phyloP scores from a whole-genome alignment of 2,888 invertebrate genomes.

The Limulus polyphemus region DNA sequence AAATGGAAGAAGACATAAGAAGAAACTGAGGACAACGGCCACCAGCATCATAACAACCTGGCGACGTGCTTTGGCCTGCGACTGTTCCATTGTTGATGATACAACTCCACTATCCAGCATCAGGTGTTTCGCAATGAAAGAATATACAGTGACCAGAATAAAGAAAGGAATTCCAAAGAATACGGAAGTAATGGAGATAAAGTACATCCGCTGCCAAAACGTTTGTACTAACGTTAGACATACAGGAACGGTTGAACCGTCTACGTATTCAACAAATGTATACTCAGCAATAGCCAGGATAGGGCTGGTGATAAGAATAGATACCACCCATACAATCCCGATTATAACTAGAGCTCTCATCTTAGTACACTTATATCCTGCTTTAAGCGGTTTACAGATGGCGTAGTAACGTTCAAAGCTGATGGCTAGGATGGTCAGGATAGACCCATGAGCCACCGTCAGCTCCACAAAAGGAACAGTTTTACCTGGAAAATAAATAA shows the following conservation, averaged over 20 bases:
- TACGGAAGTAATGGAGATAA: constrained; percentile 60
- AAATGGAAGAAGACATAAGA: constrained; percentile 77
- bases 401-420: constrained; percentile 79
- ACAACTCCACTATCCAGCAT: constrained; percentile 46
- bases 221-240: constrained; percentile 68
- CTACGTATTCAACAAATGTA: constrained; percentile 55
- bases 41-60: constrained; percentile 63
- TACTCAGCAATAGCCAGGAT: constrained; percentile 68
- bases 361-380: constrained; percentile 40
- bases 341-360: constrained; percentile 35
- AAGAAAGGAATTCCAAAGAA: constrained; percentile 76
- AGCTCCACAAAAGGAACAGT: constrained; percentile 83
- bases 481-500: constrained; percentile 52
- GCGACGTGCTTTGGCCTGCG: constrained; percentile 18
- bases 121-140: constrained; percentile 68
- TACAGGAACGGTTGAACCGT: constrained; percentile 56
- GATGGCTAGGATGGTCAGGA: constrained; percentile 81
- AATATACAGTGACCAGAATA: constrained; percentile 66
- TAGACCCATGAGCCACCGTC: constrained; percentile 82
- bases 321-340: constrained; percentile 35
- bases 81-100: constrained; percentile 17
- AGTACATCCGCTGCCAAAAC: constrained; percentile 64
- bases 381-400: constrained; percentile 79
- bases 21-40: constrained; percentile 78
- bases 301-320: constrained; percentile 46